Evolutionary conservation across 2,797 vertebrate species (phyloP).

Genomic region (Muscicapa striata): DNA sequence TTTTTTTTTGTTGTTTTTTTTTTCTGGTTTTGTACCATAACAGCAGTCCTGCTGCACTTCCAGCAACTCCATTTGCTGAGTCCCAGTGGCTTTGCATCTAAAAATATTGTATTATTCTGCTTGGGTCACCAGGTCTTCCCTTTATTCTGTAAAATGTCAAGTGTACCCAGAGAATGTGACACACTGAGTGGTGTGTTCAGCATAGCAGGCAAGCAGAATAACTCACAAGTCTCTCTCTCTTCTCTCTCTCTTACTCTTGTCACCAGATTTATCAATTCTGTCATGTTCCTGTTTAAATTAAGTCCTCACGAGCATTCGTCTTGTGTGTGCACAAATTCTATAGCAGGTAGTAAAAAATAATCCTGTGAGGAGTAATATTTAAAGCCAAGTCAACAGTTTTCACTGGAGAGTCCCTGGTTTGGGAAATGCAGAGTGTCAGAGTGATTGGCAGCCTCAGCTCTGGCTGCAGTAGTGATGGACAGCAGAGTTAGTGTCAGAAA

Average conservation of each 20-base stretch:
- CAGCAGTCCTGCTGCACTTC: neutral
- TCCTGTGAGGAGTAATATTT: neutral
- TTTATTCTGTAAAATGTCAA: neutral
- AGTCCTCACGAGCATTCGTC: neutral
- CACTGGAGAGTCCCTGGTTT: neutral
- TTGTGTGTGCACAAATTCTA: neutral
- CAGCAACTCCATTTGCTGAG: neutral
- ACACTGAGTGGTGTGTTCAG: fast-evolving
- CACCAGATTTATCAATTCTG: constrained; percentile 9
- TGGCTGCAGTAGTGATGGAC: neutral
- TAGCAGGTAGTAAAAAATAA: neutral
- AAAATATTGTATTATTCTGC: neutral
- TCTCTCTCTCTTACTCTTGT: neutral
- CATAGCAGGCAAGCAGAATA: neutral
- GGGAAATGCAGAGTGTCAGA: neutral
- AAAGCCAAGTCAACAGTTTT: constrained; percentile 7
- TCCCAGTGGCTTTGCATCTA: neutral
- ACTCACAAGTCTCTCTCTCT: neutral
- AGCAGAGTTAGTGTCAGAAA: neutral
- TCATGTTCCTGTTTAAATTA: neutral
- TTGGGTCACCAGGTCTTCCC: neutral
- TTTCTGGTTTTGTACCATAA: neutral
- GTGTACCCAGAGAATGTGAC: neutral
- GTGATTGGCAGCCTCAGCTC: neutral
- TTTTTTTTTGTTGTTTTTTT: neutral